Percentiles rank a stretch among this genome's conserved stretches.
phyloP scores from a whole-genome alignment of 2,797 vertebrate species.

The Odontamblyopus lacepedii region DNA sequence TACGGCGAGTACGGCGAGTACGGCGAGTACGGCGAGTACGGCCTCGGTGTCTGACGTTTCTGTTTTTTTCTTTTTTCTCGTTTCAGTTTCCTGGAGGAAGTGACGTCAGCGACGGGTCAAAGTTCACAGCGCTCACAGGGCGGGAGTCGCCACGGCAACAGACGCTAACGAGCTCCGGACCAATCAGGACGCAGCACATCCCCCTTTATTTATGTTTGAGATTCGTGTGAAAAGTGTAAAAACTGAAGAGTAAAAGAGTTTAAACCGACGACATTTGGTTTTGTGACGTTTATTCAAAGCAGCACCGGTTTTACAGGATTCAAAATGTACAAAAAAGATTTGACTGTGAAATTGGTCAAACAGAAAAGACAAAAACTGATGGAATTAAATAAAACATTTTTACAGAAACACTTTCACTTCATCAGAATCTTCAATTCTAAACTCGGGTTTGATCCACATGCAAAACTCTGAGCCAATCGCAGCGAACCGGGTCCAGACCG shows the following conservation, averaged over 20 bases:
- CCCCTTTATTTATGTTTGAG: conserved; percentile 6
- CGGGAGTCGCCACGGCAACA: conserved; percentile 53
- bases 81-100: conserved; percentile 77
- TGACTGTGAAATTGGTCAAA: too few relatives aligned
- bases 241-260: not conserved
- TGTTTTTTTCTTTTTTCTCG: not conserved
- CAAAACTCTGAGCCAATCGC: not conserved
- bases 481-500: too few relatives aligned
- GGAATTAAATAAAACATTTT: not conserved
- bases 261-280: not conserved
- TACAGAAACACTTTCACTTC: too few relatives aligned
- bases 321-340: too few relatives aligned
- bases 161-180: conserved; percentile 53
- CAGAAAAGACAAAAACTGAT: too few relatives aligned
- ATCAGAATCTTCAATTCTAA: too few relatives aligned
- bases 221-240: not conserved
- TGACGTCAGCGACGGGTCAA: conserved; percentile 58
- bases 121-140: conserved; percentile 47
- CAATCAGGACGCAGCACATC: conserved; percentile 27
- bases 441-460: not conserved
- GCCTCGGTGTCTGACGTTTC: too few relatives aligned
- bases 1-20: too few relatives aligned
- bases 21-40: too few relatives aligned
- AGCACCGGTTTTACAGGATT: not conserved
- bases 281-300: not conserved